Conservation (phyloP, 2,888 invertebrate species). For the Tipula confusa region DNA sequence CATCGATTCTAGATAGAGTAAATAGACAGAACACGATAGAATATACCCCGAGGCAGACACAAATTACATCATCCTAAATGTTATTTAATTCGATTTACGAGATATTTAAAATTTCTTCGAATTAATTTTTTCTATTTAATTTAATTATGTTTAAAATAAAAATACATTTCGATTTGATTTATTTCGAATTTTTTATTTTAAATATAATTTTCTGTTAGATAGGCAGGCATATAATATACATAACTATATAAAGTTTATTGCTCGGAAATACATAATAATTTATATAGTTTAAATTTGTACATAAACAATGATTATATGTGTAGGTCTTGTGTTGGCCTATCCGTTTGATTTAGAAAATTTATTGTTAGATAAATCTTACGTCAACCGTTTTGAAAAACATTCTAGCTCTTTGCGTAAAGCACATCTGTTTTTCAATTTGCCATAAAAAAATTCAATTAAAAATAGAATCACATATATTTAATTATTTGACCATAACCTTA, state of each 20-base stretch:
- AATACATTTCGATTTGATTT: not conserved
- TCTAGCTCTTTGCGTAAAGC: too few species aligned
- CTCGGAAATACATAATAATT: not conserved
- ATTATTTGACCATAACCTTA: slow-evolving; percentile 3
- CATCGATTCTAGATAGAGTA: not conserved
- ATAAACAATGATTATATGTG: not conserved
- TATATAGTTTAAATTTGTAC: not conserved
- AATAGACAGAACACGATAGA: not conserved
- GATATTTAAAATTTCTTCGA: too few species aligned
- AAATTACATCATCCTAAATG: not conserved
- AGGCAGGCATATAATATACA: not conserved
- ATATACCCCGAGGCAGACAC: not conserved
- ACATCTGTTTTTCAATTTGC: not conserved
- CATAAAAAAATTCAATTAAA: not conserved
- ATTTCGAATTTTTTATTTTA: not conserved
- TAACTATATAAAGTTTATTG: not conserved
- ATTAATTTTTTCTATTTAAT: not conserved
- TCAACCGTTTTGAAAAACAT: not conserved
- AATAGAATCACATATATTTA: not conserved
- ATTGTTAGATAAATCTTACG: not conserved
- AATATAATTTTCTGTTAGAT: not conserved
- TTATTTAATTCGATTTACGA: not conserved
- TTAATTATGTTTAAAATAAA: not conserved
- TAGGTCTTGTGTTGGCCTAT: not conserved
- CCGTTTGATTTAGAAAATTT: not conserved